Conservation (phyloP, 1,140 invertebrate species). For the Bombus cullumanus region DNA sequence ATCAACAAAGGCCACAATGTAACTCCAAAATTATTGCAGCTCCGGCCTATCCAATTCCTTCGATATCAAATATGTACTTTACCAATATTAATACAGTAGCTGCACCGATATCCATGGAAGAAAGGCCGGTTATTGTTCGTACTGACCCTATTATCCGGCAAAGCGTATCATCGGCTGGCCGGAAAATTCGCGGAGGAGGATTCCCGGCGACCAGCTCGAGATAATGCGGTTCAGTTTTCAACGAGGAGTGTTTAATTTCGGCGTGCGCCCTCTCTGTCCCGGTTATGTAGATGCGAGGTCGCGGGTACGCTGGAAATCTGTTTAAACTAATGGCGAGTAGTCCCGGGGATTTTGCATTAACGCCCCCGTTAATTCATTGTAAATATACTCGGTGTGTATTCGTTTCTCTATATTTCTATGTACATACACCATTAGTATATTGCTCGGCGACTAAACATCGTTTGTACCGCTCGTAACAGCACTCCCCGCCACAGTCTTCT, state of each 20-base stretch:
- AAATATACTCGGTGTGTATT: slow-evolving; percentile 74
- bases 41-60: background rate
- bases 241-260: slow-evolving; percentile 68
- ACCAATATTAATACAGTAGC: background rate
- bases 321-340: slow-evolving; percentile 75
- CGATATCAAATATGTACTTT: too few relatives aligned
- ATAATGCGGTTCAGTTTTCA: slow-evolving; percentile 61
- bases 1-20: too few relatives aligned
- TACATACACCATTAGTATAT: slow-evolving; percentile 75
- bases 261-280: slow-evolving; percentile 25
- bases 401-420: slow-evolving; percentile 75
- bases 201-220: slow-evolving; percentile 23
- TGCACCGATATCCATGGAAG: background rate
- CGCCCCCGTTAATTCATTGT: slow-evolving; percentile 75
- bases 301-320: slow-evolving; percentile 60
- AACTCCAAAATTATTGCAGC: too few relatives aligned
- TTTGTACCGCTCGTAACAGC: slow-evolving; percentile 58
- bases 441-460: slow-evolving; percentile 68
- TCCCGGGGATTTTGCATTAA: slow-evolving; percentile 71
- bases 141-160: background rate
- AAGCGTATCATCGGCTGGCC: background rate
- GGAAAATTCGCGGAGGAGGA: slow-evolving; percentile 17
- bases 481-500: background rate
- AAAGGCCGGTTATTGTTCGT: background rate
- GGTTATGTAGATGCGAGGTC: slow-evolving; percentile 60